Evolutionary conservation across 1,140 invertebrate species (phyloP).

Genomic region (Spodoptera frugiperda): DNA sequence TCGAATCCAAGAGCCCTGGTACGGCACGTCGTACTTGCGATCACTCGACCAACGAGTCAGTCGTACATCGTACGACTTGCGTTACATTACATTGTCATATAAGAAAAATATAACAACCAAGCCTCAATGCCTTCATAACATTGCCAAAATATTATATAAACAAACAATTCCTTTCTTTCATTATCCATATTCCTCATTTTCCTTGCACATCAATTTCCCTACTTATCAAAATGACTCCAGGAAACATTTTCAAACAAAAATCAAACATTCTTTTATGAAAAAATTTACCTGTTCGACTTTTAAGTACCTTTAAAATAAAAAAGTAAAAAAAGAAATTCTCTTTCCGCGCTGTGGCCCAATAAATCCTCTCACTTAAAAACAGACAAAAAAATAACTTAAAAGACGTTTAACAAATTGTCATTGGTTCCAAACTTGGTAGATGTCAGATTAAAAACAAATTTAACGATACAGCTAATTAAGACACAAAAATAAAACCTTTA

Average conservation of each 20-base stretch:
- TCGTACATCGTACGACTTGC: too few relatives aligned
- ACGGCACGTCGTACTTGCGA: too few relatives aligned
- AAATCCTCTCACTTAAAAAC: slow-evolving; percentile 41
- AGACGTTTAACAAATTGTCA: slow-evolving; percentile 48
- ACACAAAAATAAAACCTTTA: background rate
- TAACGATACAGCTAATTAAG: background rate
- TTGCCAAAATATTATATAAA: background rate
- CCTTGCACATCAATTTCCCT: too few relatives aligned
- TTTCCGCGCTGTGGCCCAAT: slow-evolving; percentile 27
- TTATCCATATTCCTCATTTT: too few relatives aligned
- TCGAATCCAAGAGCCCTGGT: too few relatives aligned
- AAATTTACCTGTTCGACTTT: slow-evolving; percentile 1
- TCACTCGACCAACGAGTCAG: too few relatives aligned
- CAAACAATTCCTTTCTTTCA: too few relatives aligned
- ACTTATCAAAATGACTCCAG: background rate
- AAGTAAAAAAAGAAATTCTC: slow-evolving; percentile 22
- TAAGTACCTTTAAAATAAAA: slow-evolving; percentile 9
- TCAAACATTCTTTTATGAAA: background rate
- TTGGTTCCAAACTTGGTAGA: slow-evolving; percentile 39
- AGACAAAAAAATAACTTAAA: slow-evolving; percentile 42
- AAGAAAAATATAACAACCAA: too few relatives aligned
- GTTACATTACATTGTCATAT: too few relatives aligned
- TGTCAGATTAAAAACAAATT: slow-evolving; percentile 39
- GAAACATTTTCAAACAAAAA: background rate
- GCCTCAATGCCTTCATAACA: background rate